A percentile compares a stretch with the other conserved stretches of the same genome.
phyloP scores from a whole-genome alignment of 2,113 vertebrate species.

The Passer montanus region DNA sequence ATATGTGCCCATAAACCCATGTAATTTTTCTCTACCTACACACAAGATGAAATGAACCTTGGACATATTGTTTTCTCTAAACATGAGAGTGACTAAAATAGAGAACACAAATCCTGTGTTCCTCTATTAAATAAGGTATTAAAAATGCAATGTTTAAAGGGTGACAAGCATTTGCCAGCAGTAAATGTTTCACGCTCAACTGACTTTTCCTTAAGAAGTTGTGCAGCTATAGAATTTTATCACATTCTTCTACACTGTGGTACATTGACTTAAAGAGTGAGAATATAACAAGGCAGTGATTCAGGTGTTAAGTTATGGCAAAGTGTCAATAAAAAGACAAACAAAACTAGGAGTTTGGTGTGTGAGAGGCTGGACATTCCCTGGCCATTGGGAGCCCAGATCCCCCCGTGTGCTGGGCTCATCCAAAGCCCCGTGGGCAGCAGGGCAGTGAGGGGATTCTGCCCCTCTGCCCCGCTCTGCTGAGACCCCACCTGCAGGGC shows the following conservation, averaged over 20 bases:
- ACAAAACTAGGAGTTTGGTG: neutral
- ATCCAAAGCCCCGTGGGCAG: neutral
- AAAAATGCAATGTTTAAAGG: neutral
- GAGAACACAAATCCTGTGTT: neutral
- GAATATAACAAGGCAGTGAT: neutral
- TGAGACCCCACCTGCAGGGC: neutral
- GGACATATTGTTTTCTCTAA: neutral
- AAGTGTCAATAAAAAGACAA: neutral
- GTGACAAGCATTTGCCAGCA: neutral
- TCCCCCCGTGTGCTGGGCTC: neutral
- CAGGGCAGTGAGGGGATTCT: neutral
- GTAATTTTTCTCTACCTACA: neutral
- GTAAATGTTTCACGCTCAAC: neutral
- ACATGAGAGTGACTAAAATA: fast-evolving
- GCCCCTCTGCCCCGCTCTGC: neutral
- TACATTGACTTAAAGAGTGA: neutral
- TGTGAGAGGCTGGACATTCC: fast-evolving
- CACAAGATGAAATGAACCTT: neutral
- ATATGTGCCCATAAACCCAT: neutral
- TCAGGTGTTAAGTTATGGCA: neutral
- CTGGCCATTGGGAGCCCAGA: neutral
- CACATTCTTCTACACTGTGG: fast-evolving
- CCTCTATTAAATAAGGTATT: neutral
- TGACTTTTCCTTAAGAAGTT: neutral
- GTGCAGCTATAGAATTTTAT: neutral